Evolutionary conservation across 2,797 vertebrate genomes (phyloP).

Genomic region (Spinus olivaceus): DNA sequence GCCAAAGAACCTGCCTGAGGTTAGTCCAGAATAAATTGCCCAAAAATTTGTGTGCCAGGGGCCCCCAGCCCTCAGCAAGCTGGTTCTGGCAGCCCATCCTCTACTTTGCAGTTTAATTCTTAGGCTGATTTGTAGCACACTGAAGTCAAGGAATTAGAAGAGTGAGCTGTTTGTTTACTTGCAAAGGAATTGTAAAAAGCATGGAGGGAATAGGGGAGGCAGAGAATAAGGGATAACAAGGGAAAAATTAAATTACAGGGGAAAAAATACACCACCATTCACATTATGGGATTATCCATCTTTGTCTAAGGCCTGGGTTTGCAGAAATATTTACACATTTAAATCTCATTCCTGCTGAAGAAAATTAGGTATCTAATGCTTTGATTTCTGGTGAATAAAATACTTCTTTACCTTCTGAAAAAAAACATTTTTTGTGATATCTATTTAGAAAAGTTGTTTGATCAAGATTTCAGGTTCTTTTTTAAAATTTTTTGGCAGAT

Average conservation of each 20-base stretch:
- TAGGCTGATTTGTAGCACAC: not conserved
- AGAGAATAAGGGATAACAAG: not conserved
- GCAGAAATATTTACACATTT: not conserved
- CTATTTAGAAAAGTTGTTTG: not conserved
- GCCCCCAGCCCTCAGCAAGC: not conserved
- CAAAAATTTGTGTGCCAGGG: not conserved
- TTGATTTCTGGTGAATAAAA: not conserved
- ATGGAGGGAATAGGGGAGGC: not conserved
- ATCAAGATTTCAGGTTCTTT: not conserved
- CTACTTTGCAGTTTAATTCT: not conserved
- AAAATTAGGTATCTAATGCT: not conserved
- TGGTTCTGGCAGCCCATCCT: not conserved
- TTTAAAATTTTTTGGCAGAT: not conserved
- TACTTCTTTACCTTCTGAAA: not conserved
- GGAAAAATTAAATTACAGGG: not conserved
- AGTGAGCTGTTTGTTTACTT: not conserved
- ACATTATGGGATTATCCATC: not conserved
- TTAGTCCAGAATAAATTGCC: not conserved
- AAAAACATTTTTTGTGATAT: not conserved
- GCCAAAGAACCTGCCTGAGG: not conserved
- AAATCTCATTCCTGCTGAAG: not conserved
- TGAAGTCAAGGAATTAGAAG: not conserved
- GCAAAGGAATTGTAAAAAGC: not conserved
- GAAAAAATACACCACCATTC: not conserved
- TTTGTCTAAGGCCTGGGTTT: not conserved